phyloP scores from a whole-genome alignment of 2,888 invertebrate genomes.

The Blomia tropicalis region DNA sequence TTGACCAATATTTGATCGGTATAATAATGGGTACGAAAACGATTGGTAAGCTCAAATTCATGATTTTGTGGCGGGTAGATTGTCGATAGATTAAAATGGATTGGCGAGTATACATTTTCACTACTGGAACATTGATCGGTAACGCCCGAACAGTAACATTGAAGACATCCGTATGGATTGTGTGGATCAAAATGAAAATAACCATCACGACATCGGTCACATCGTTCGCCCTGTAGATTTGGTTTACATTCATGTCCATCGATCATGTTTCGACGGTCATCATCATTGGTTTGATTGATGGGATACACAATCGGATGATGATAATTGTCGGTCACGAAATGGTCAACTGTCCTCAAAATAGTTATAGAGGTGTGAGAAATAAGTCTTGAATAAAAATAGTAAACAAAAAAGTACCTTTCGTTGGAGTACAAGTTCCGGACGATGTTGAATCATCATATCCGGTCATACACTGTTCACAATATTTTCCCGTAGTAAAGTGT shows the following conservation, averaged over 20 bases:
- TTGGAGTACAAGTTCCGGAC: too few relatives aligned
- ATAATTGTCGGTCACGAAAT: too few relatives aligned
- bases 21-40: conserved; percentile 34
- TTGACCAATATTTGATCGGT: conserved; percentile 36
- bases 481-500: conserved; percentile 69
- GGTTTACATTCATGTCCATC: conserved; percentile 37
- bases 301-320: too few relatives aligned
- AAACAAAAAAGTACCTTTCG: too few relatives aligned
- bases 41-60: conserved; percentile 35
- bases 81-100: conserved; percentile 37
- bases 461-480: conserved; percentile 62
- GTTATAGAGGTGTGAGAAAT: too few relatives aligned
- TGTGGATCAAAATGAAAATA: conserved; percentile 55
- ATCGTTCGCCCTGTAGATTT: conserved; percentile 60
- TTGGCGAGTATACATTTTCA: conserved; percentile 50
- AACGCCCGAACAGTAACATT: conserved; percentile 75
- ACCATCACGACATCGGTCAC: conserved; percentile 59
- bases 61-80: conserved; percentile 32
- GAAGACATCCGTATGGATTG: conserved; percentile 60
- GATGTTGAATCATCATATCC: conserved; percentile 54
- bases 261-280: background rate
- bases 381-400: too few relatives aligned
- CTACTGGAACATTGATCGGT: conserved; percentile 53
- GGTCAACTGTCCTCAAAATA: too few relatives aligned
- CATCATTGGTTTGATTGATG: background rate